phyloP scores from a whole-genome alignment of 2,113 vertebrate genomes.

The Barbus barbus region DNA sequence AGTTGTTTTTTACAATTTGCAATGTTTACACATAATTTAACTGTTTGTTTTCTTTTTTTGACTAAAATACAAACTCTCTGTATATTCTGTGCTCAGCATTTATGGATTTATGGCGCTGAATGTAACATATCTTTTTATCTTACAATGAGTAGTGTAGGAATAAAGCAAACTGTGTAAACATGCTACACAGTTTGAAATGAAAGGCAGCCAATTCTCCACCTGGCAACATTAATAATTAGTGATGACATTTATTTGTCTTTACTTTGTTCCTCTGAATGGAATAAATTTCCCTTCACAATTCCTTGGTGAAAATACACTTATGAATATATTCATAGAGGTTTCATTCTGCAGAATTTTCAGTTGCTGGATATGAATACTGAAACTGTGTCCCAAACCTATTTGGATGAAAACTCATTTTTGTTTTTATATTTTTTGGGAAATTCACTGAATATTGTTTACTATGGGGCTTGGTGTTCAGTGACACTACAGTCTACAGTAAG shows the following conservation, averaged over 20 bases:
- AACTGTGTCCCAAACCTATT: conserved; percentile 25
- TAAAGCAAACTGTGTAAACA: conserved; percentile 24
- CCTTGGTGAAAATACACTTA: conserved; percentile 37
- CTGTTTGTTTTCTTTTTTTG: neutral
- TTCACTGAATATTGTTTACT: conserved; percentile 4
- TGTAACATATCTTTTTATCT: neutral
- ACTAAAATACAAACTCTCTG: neutral
- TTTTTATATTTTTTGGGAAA: neutral
- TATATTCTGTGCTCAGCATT: neutral
- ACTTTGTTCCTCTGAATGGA: conserved; percentile 38
- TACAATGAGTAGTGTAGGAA: neutral
- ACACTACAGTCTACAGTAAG: conserved; percentile 6
- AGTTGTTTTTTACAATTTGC: neutral
- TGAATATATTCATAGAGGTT: conserved; percentile 50
- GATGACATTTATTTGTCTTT: conserved; percentile 32
- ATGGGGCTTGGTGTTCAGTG: conserved; percentile 6
- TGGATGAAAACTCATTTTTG: neutral
- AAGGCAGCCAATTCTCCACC: conserved; percentile 11
- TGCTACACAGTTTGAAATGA: conserved; percentile 27
- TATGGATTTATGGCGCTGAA: neutral
- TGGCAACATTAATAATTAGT: conserved; percentile 44
- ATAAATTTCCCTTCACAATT: conserved; percentile 24
- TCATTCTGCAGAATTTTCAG: conserved; percentile 25
- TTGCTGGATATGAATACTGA: conserved; percentile 20
- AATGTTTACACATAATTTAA: neutral